phyloP scores from a whole-genome alignment of 2,888 invertebrate species.

The Scelioninae gen. 2 region DNA sequence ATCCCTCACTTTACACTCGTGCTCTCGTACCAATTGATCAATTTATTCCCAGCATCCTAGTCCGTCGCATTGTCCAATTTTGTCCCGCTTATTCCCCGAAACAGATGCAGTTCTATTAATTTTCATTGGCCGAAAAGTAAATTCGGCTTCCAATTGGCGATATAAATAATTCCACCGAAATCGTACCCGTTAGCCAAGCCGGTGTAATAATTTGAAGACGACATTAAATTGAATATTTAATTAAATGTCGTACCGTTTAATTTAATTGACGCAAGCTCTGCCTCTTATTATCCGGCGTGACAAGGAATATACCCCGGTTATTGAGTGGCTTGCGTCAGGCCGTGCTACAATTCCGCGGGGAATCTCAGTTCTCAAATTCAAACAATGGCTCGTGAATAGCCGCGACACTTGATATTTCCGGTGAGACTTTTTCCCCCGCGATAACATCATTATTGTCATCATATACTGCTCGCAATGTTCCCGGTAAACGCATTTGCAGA shows the following conservation, averaged over 20 bases:
- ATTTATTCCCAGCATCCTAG: no score
- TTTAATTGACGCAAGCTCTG: constrained; percentile 23
- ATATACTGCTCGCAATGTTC: constrained; percentile 10
- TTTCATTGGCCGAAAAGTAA: no score
- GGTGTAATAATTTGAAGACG: constrained; percentile 6
- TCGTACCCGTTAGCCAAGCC: background rate
- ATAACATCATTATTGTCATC: constrained; percentile 28
- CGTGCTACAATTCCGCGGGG: constrained; percentile 25
- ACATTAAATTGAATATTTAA: constrained; percentile 38
- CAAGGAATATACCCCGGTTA: constrained; percentile 28
- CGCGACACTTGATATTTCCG: constrained; percentile 46
- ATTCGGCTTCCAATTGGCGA: no score
- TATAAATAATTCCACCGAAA: no score
- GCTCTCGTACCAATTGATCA: no score
- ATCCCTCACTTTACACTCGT: no score
- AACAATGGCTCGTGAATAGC: constrained; percentile 40
- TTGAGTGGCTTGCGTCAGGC: constrained; percentile 41
- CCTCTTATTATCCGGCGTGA: constrained; percentile 23
- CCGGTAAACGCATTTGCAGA: constrained; percentile 1
- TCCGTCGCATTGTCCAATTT: no score
- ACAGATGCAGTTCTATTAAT: no score
- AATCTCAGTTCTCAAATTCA: constrained; percentile 26
- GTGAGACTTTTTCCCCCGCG: constrained; percentile 5
- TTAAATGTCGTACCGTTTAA: constrained; percentile 30
- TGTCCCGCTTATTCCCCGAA: no score